These are phyloP conservation scores for Eumeta japonica DNA, from an alignment of 1,140 invertebrate genomes.

Conservation along the genomic window DNA sequence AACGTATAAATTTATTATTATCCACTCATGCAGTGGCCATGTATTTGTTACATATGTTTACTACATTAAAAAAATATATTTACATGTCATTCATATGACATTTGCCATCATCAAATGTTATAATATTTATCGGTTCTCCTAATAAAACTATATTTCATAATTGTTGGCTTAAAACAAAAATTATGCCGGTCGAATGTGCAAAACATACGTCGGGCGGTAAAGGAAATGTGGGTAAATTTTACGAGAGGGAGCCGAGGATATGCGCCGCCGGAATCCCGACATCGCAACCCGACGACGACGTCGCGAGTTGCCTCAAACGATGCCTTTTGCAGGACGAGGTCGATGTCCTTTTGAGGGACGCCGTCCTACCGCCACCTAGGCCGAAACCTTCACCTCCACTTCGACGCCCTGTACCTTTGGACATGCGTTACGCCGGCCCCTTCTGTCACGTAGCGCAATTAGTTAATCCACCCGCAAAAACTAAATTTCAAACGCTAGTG, in stretches of 20 bases:
- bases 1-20: too few species aligned
- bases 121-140: too few species aligned
- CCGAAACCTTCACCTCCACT: slow-evolving; percentile 31
- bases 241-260: slow-evolving; percentile 31
- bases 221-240: slow-evolving; percentile 36
- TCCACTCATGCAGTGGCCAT: too few species aligned
- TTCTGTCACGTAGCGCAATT: too few species aligned
- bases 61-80: too few species aligned
- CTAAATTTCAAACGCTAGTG: slow-evolving; percentile 53
- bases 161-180: too few species aligned
- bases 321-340: slow-evolving; percentile 52
- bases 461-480: slow-evolving; percentile 41
- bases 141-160: too few species aligned
- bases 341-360: slow-evolving; percentile 47
- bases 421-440: slow-evolving; percentile 33
- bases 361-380: slow-evolving; percentile 32
- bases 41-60: too few species aligned
- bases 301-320: slow-evolving; percentile 36
- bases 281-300: slow-evolving; percentile 30
- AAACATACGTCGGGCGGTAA: slow-evolving; percentile 37
- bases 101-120: too few species aligned
- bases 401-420: slow-evolving; percentile 22
- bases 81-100: too few species aligned
- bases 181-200: too few species aligned
- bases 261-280: slow-evolving; percentile 45